Evolutionary conservation across 2,797 vertebrate genomes (phyloP), one percentile per base, ranked within the genome.

Genomic region (Falco novaeseelandiae): DNA sequence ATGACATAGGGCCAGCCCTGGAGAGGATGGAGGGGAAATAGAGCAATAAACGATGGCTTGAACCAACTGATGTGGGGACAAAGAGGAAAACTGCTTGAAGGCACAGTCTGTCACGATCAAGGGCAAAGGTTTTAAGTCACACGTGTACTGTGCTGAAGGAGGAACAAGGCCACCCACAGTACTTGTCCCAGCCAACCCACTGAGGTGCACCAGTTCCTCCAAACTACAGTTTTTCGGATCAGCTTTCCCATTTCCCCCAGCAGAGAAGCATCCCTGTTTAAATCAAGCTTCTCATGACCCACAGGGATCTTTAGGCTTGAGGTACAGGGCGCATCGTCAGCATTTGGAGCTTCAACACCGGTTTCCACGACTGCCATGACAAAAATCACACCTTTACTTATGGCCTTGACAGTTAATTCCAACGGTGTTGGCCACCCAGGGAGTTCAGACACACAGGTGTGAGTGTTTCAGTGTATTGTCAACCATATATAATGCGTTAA

Each of bases 1-100:
- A 0, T 97, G 92, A 86, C 98, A 98, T 57, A 99, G 96, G 46
- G 89, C 86, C 86, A 98, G 93, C 70, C 98, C 98, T 98, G 90
- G 8, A 34, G 17, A 34, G 36, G 12, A 69, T 0, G 8, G 57
- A 46, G 27, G 40, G 26, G 25, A 42, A 51, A 10, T 4, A 48
- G 2, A 26, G 40, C 12, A 25, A 30, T 4, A 29, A 2, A 7
- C 0, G 16, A 73, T 16, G 73, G 59, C 15, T n/a, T 19, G 7
- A 30, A 79, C 26, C 14, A 46, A 11, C 14, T 9, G 12, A n/a
- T 1, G 26, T 5, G 3, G 29, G n/a, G 63, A 38, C 8, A 36
- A 57, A 70, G 34, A 38, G 32, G 44, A 71, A 40, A 76, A 61
- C 7, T 5, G 58, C 42, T 69, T 48, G 23, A 48, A 84, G 10